Base-by-base conservation (phyloP, 37 sponge, comb jelly and placozoan genomes). In the Diacarnus erythraeanus region DNA sequence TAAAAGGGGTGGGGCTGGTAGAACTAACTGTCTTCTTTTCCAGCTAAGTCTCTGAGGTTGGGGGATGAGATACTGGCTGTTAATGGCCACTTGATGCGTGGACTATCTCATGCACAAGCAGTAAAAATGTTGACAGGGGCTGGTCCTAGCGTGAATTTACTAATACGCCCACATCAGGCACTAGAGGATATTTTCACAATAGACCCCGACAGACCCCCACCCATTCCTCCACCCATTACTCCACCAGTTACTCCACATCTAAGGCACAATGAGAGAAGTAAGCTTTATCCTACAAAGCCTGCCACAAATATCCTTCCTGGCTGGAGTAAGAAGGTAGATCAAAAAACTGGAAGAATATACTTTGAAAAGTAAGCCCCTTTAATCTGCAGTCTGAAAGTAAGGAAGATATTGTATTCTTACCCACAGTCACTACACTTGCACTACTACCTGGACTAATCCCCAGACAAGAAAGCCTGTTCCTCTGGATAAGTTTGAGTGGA, bases 41-140 rank as follows among this genome's bases (percentile, higher is more conserved):
- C 77, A 87, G 85, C 77, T 36, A 67, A n/a, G 9, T 43, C 47
- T 39, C 75, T 92, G 23, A 39, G 60, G 20, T 77, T 87, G 38
- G 93, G 93, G 9, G 93, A 92, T 81, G 93, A 87, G 77, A 68
- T 92, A 23, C 37, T 92, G 30, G 76, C 88, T 5, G 88, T 91
- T 17, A 91, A 91, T 42, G 79, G 80, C 0, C 72, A 72, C 12
- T 47, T 66, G 25, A 71, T 91, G 47, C 79, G 70, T 20, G 87
- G 83, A 22, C 57, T 78, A 21, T 74, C 74, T 4, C 91, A 91
- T 68, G 30, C 42, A 25, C 71, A 91, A 25, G 87, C 83, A 6
- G 91, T 91, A 0, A 38, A 65, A 4, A 12, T 22, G 12, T 71
- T 91, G 0, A 77, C 43, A 33, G 23, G n/a, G 1, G 58, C 77